phyloP scores from a whole-genome alignment of 2,797 vertebrate genomes.

The Galagoides demidoff region DNA sequence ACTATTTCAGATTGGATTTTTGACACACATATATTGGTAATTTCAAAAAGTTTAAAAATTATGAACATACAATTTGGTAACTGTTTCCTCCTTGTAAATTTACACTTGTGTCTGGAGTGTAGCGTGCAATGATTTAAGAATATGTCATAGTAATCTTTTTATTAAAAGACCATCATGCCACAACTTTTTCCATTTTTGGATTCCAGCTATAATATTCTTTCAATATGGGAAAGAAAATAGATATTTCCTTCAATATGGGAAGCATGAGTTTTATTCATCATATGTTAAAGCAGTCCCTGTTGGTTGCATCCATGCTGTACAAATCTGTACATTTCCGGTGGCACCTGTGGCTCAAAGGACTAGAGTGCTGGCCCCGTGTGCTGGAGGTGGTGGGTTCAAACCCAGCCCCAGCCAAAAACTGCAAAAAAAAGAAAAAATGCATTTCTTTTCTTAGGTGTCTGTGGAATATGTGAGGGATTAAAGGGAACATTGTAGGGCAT shows the following conservation, averaged over 20 bases:
- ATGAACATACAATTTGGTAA: neutral
- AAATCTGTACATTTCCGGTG: neutral
- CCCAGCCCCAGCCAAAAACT: no score
- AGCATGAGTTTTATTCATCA: neutral
- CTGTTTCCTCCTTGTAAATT: neutral
- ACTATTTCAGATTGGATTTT: slow-evolving; percentile 56
- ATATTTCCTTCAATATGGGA: neutral
- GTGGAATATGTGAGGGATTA: neutral
- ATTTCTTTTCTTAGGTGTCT: neutral
- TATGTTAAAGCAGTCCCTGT: neutral
- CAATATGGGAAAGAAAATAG: neutral
- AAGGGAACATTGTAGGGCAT: neutral
- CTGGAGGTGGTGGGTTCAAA: no score
- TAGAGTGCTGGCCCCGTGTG: no score
- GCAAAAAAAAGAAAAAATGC: no score
- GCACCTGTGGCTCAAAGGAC: no score
- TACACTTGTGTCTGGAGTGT: neutral
- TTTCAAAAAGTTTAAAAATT: slow-evolving; percentile 45
- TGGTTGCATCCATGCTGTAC: neutral
- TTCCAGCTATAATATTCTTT: neutral
- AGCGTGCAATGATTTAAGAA: neutral
- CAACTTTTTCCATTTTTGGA: neutral
- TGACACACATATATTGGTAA: neutral
- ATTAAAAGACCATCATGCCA: neutral
- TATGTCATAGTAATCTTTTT: neutral